Percentiles rank a stretch among this genome's conserved stretches.
These are phyloP conservation scores for Darevskia mixta DNA, from an alignment of 2,797 vertebrate genomes.

Conservation along the genomic window DNA sequence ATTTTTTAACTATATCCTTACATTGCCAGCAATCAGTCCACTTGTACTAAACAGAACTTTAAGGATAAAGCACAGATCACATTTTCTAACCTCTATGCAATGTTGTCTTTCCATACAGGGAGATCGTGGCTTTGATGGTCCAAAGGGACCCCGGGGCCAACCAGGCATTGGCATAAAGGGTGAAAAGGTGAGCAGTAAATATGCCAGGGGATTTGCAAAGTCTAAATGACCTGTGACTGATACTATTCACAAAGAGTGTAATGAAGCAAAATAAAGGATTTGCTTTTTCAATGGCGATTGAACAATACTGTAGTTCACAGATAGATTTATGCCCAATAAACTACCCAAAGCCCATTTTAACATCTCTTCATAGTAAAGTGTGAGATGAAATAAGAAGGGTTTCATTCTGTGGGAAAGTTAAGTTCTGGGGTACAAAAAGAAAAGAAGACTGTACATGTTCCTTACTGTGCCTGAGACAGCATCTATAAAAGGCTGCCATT, in stretches of 20 bases:
- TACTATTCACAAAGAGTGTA: conserved; percentile 65
- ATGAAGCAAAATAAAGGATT: conserved; percentile 67
- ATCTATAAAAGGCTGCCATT: conserved; percentile 17
- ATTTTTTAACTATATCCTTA: conserved; percentile 45
- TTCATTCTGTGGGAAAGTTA: conserved; percentile 63
- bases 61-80: conserved; percentile 28
- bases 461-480: conserved; percentile 27
- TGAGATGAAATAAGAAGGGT: conserved; percentile 58
- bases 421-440: conserved; percentile 50
- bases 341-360: conserved; percentile 59
- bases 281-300: conserved; percentile 37
- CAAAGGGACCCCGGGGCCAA: conserved; percentile 86
- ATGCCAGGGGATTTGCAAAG: conserved; percentile 55
- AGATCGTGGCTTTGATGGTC: conserved; percentile 87
- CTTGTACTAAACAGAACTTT: conserved; percentile 34
- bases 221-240: conserved; percentile 31
- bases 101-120: conserved; percentile 82
- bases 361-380: conserved; percentile 58
- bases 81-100: conserved; percentile 36
- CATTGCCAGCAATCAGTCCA: background rate
- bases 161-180: conserved; percentile 89
- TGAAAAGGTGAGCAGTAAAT: conserved; percentile 88
- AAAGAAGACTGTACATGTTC: conserved; percentile 28
- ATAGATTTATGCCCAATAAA: conserved; percentile 65
- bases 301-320: conserved; percentile 49